Evolutionary conservation across 2,113 vertebrate species (phyloP), one percentile per base, ranked within the genome.

Genomic region (human (Homo sapiens)): DNA sequence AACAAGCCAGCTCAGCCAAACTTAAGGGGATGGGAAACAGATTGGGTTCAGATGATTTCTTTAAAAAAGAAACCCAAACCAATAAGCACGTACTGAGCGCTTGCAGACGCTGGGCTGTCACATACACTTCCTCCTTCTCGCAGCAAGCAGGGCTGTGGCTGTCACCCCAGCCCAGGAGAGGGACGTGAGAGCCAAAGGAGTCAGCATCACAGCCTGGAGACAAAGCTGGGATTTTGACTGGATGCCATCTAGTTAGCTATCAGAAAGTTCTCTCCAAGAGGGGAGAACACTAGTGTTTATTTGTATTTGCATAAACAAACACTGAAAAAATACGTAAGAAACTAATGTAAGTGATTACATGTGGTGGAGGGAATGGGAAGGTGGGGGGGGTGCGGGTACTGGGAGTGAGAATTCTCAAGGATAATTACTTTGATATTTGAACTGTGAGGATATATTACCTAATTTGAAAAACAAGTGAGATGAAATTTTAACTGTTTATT

Each of bases 281-380:
- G 48, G 61, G 61, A 78, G 84, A 95, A 94, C 82, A 59, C 84
- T 88, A 68, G 64, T 79, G 50, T 27, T 73, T 76, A 48, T 30
- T 76, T 85, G 23, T 22, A 81, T 95, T 94, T 97, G 86, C 91
- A 82, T 90, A 89, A 92, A 86, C 68, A 86, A 95, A 90, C 43
- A 16, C 17, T 16, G 40, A 59, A 66, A 78, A 89, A 73, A 72
- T 40, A 35, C 50, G 5, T 11, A 59, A 75, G 70, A 73, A 88
- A 40, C 61, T 11, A 27, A 81, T 57, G 23, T 23, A 52, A 40
- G 27, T 38, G 80, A 84, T 64, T 72, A 35, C 40, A 11, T 30
- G 6, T 6, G 27, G 38, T 5, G 2, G 13, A 17, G 8, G 52
- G 38, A 17, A 64, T 13, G 6, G 27, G 22, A 70, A 48, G 43